Percentiles rank a stretch among this genome's conserved stretches.
These are phyloP conservation scores for Aleiodes alternator DNA, from an alignment of 2,888 invertebrate species.

Conservation along the genomic window DNA sequence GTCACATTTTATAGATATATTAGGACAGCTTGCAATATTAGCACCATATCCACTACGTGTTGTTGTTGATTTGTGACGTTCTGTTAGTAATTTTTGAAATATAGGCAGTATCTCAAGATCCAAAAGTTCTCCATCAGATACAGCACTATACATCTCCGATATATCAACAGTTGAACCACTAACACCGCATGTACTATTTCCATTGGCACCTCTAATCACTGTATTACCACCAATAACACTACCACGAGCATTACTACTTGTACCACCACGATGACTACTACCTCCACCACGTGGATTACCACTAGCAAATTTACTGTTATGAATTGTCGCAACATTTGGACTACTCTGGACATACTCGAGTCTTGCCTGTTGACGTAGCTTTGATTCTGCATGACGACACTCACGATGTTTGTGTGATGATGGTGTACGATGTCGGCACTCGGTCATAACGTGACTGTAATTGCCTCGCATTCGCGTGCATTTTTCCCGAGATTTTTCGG, in stretches of 20 bases:
- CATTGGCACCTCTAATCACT: slow-evolving; percentile 47
- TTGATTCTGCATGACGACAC: slow-evolving; percentile 67
- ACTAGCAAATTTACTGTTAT: slow-evolving; percentile 77
- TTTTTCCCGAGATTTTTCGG: slow-evolving; percentile 75
- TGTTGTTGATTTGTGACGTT: slow-evolving; percentile 83
- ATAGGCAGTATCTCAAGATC: slow-evolving; percentile 93
- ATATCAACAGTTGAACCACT: slow-evolving; percentile 66
- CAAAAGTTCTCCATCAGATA: slow-evolving; percentile 89
- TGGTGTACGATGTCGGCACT: slow-evolving; percentile 67
- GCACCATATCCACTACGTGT: slow-evolving; percentile 83
- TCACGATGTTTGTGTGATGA: slow-evolving; percentile 63
- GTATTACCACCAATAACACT: slow-evolving; percentile 42
- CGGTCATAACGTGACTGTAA: slow-evolving; percentile 57
- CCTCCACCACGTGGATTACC: slow-evolving; percentile 68
- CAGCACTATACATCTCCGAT: slow-evolving; percentile 83
- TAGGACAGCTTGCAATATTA: slow-evolving; percentile 92
- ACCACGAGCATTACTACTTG: slow-evolving; percentile 14
- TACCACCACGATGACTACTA: slow-evolving; percentile 70
- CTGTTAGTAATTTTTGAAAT: slow-evolving; percentile 92
- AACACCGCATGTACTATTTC: slow-evolving; percentile 46
- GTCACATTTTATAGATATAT: slow-evolving; percentile 96
- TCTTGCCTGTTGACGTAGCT: slow-evolving; percentile 70
- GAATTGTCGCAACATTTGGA: slow-evolving; percentile 79
- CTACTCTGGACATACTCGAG: slow-evolving; percentile 79
- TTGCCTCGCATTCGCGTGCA: slow-evolving; percentile 63